Conservation (phyloP, 2,888 invertebrate genomes). For the Arge pagana region DNA sequence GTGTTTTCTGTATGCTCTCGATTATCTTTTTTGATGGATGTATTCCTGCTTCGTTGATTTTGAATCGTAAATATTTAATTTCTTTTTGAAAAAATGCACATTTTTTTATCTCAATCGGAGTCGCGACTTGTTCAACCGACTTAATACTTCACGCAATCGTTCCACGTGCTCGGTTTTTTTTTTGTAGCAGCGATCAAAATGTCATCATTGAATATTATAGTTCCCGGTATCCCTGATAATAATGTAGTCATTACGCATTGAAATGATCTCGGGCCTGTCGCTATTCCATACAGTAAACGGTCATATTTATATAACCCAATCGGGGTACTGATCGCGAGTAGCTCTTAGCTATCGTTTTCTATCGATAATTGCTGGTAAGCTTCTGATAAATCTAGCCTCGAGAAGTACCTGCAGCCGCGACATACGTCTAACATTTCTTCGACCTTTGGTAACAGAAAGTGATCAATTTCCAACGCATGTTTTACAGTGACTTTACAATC, state of each 20-base stretch:
- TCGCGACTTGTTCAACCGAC: constrained; percentile 7
- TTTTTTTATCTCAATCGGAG: constrained; percentile 12
- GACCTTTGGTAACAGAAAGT: no score
- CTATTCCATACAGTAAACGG: constrained; percentile 40
- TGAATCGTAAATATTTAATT: neutral
- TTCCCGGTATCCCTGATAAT: constrained; percentile 17
- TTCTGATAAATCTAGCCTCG: constrained; percentile 38
- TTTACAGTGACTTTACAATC: constrained; percentile 3
- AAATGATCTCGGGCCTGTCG: constrained; percentile 33
- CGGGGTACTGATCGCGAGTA: constrained; percentile 33
- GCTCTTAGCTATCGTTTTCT: constrained; percentile 32
- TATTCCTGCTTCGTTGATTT: neutral
- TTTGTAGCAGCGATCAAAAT: no score
- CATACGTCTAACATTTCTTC: no score
- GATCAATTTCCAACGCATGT: constrained; percentile 18
- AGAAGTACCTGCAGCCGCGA: constrained; percentile 35
- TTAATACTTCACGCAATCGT: constrained; percentile 11
- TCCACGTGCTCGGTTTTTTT: constrained; percentile 6
- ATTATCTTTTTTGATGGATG: constrained; percentile 14
- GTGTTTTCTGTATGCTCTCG: constrained; percentile 1
- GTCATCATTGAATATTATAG: constrained; percentile 22
- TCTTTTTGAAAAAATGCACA: constrained; percentile 2
- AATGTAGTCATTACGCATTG: constrained; percentile 7
- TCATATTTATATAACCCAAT: constrained; percentile 32
- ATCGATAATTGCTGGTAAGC: constrained; percentile 36